Conservation (phyloP, 2,797 vertebrate genomes). For the Leptoclinus maculatus region DNA sequence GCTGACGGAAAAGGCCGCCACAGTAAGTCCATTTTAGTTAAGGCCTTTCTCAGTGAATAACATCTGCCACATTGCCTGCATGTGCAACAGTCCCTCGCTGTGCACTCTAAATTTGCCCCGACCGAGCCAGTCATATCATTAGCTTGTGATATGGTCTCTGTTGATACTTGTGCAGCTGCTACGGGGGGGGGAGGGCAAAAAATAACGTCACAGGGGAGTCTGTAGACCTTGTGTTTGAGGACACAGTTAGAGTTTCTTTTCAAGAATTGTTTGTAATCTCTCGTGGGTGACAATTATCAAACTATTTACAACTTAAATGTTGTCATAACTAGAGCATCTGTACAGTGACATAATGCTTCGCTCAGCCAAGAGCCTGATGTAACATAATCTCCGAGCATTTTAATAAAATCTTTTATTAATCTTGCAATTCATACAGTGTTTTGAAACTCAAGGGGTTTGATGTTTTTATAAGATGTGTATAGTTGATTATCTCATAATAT, state of each 20-base stretch:
- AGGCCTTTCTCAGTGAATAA: conserved; percentile 27
- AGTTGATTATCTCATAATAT: background rate
- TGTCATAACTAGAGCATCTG: background rate
- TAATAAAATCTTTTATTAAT: background rate
- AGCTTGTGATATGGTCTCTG: conserved; percentile 44
- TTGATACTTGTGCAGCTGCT: conserved; percentile 42
- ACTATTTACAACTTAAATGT: background rate
- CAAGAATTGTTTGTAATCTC: background rate
- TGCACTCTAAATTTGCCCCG: conserved; percentile 36
- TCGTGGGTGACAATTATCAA: background rate
- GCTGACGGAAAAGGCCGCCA: conserved; percentile 37
- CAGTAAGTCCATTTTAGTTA: conserved; percentile 28
- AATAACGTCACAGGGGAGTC: conserved; percentile 6
- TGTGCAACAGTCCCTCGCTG: conserved; percentile 37
- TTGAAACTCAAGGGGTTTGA: background rate
- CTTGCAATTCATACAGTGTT: background rate
- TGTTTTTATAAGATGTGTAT: background rate
- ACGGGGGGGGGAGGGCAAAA: no score
- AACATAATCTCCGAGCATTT: background rate
- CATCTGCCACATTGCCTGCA: conserved; percentile 40
- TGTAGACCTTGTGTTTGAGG: conserved; percentile 6
- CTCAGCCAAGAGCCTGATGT: background rate
- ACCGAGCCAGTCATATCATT: conserved; percentile 41
- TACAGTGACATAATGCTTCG: background rate
- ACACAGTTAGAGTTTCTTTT: background rate